A percentile compares a stretch with the other conserved stretches of the same genome.
Evolutionary conservation across 2,113 vertebrate species (phyloP).

Genomic region (Tachysurus vachellii): DNA sequence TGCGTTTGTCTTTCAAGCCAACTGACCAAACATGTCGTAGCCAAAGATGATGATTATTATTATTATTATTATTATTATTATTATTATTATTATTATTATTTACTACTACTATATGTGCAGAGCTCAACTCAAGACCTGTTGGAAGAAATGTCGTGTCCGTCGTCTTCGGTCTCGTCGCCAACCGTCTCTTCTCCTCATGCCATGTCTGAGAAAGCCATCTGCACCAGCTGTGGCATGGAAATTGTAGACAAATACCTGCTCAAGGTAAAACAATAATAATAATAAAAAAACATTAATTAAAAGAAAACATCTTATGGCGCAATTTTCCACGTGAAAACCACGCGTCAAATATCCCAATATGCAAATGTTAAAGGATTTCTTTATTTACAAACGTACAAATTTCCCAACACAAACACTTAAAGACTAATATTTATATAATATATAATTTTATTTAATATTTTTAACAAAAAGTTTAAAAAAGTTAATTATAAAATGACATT

Average conservation of each 20-base stretch:
- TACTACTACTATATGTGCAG: conserved; percentile 54
- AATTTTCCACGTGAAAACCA: no score
- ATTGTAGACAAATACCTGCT: conserved; percentile 97
- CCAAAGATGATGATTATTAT: no score
- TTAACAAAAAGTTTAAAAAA: no score
- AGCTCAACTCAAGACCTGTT: conserved; percentile 72
- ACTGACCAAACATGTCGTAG: background rate
- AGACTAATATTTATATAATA: no score
- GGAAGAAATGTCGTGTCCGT: conserved; percentile 81
- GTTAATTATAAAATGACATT: no score
- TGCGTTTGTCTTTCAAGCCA: background rate
- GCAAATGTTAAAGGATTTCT: no score
- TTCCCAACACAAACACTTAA: no score
- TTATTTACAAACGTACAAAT: no score
- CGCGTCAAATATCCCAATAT: no score
- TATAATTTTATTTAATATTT: no score
- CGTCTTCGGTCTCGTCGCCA: conserved; percentile 71
- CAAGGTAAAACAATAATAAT: conserved; percentile 77
- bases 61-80: background rate
- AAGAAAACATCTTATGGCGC: no score
- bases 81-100: background rate
- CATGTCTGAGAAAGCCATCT: conserved; percentile 84
- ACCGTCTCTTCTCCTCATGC: conserved; percentile 83
- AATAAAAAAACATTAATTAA: no score
- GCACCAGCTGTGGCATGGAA: conserved; percentile 87